phyloP scores from a whole-genome alignment of 2,113 vertebrate species.

The Ictalurus punctatus region DNA sequence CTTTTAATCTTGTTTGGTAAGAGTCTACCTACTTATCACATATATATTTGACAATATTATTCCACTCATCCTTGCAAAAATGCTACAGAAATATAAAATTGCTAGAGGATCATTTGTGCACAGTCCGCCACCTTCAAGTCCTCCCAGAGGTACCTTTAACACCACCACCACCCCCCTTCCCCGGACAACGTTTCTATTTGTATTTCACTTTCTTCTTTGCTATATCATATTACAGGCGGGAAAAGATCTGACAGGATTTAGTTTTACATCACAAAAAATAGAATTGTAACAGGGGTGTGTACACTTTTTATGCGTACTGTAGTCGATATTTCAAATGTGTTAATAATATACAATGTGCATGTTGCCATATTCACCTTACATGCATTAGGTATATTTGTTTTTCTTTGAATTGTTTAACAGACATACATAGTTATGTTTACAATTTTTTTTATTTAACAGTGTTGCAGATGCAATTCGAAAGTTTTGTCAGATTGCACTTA shows the following conservation, averaged over 20 bases:
- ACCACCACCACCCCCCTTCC: too few species aligned
- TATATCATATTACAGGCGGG: background rate
- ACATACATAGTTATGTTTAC: background rate
- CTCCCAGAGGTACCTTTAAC: background rate
- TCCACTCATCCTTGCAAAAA: too few species aligned
- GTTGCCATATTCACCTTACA: background rate
- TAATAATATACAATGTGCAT: background rate
- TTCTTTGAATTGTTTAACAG: background rate
- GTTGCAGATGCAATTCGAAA: background rate
- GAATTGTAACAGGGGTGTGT: background rate
- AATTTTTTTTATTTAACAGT: slow-evolving; percentile 48
- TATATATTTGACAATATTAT: background rate
- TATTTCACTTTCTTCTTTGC: background rate
- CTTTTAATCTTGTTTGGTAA: background rate
- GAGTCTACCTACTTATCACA: too few species aligned
- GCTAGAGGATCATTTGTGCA: background rate
- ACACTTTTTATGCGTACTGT: background rate
- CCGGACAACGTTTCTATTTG: background rate
- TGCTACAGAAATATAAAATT: too few species aligned
- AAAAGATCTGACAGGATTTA: background rate
- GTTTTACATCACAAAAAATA: background rate
- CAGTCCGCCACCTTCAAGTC: background rate
- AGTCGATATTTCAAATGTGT: background rate
- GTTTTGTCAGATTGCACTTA: slow-evolving; percentile 49
- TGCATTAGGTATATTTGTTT: background rate